Evolutionary conservation across 2,888 invertebrate genomes (phyloP).

Genomic region (Pardosa pseudoannulata): DNA sequence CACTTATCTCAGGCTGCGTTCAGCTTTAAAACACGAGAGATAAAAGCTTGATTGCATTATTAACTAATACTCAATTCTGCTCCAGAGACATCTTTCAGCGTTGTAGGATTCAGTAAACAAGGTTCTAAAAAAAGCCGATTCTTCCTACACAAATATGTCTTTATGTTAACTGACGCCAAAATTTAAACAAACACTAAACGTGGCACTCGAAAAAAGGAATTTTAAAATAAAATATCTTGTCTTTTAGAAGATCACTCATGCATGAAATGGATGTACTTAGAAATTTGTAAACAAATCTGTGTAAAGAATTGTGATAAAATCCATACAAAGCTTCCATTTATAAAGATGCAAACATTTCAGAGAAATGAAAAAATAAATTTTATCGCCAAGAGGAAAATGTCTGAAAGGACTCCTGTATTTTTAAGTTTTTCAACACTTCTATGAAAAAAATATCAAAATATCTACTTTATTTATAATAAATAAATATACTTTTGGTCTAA

Average conservation of each 20-base stretch:
- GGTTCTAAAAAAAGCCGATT: neutral
- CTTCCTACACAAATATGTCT: neutral
- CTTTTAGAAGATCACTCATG: neutral
- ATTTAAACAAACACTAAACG: slow-evolving; percentile 2
- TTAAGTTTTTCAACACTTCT: too few relatives aligned
- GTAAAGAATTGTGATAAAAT: neutral
- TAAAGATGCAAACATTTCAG: neutral
- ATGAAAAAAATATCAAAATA: too few relatives aligned
- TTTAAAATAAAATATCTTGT: neutral
- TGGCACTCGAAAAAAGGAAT: neutral
- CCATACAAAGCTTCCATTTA: neutral
- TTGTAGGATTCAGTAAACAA: neutral
- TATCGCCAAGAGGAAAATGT: too few relatives aligned
- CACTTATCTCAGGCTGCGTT: too few relatives aligned
- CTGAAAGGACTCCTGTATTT: too few relatives aligned
- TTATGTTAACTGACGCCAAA: neutral
- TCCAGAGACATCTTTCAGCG: neutral
- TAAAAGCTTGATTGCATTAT: neutral
- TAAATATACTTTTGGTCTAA: too few relatives aligned
- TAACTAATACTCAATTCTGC: neutral
- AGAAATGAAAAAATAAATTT: too few relatives aligned
- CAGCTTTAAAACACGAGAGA: too few relatives aligned
- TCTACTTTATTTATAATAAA: too few relatives aligned
- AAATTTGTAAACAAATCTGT: neutral
- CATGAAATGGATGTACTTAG: neutral